phyloP scores from a whole-genome alignment of 2,888 invertebrate genomes.

The Macrophya alboannulata region DNA sequence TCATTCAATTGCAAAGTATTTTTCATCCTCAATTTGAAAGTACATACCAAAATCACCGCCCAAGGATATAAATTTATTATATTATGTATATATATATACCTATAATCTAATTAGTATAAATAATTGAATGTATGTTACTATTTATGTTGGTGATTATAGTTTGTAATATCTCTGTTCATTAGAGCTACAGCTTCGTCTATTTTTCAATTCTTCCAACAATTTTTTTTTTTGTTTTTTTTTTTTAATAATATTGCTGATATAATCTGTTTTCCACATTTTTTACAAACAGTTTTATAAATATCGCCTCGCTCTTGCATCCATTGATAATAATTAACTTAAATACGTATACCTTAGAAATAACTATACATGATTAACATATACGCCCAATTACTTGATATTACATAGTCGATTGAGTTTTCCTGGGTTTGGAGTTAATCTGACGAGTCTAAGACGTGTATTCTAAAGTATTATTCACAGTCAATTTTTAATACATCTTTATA shows the following conservation, averaged over 20 bases:
- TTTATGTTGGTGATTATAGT: conserved; percentile 44
- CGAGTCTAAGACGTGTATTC: not conserved
- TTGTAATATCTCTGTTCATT: not conserved
- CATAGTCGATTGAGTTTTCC: not conserved
- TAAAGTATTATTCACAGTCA: not conserved
- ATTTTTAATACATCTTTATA: not conserved
- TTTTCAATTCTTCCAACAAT: conserved; percentile 20
- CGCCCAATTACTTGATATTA: not conserved
- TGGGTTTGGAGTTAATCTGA: not conserved
- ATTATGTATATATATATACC: conserved; percentile 20
- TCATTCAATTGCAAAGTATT: conserved; percentile 33
- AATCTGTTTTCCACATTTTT: conserved; percentile 7
- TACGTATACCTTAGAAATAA: not conserved
- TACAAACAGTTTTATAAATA: not conserved
- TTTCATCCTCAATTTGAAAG: conserved; percentile 43
- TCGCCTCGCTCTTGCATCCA: not conserved
- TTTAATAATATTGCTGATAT: not conserved
- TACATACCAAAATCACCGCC: conserved; percentile 53
- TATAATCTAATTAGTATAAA: conserved; percentile 44
- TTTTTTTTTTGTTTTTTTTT: not conserved
- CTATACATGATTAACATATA: not conserved
- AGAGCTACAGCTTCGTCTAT: conserved; percentile 17
- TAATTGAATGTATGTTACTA: conserved; percentile 15
- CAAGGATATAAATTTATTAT: conserved; percentile 51
- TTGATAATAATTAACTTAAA: not conserved